phyloP scores from a whole-genome alignment of 2,113 vertebrate genomes.

The Odontophorus gujanensis region DNA sequence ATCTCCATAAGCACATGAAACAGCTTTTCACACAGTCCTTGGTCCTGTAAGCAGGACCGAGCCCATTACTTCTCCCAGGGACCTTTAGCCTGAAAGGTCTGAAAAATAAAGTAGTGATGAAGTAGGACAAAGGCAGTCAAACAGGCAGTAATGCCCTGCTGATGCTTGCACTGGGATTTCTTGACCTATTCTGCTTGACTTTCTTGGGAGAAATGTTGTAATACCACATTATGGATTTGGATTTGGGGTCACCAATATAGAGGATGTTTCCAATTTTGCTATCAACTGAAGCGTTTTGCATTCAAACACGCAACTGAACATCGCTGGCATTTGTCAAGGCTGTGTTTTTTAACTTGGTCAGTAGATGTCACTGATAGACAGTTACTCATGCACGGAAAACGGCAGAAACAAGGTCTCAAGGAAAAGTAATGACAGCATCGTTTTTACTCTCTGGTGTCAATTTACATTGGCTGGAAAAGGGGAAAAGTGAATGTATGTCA shows the following conservation, averaged over 20 bases:
- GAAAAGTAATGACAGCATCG: accelerated
- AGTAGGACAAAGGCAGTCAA: background rate
- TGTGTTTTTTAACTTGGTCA: background rate
- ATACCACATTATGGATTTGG: no score
- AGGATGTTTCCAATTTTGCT: background rate
- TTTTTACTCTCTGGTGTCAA: background rate
- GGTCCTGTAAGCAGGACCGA: background rate
- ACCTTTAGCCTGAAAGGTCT: background rate
- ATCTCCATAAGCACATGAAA: background rate
- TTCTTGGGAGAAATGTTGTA: background rate
- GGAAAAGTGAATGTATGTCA: background rate
- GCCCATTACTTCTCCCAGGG: background rate
- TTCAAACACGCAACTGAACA: background rate
- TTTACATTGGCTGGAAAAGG: background rate
- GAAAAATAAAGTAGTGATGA: background rate
- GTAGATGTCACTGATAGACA: background rate
- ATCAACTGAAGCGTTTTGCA: background rate
- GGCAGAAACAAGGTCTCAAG: background rate
- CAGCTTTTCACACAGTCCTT: background rate
- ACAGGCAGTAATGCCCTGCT: background rate
- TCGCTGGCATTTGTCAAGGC: background rate
- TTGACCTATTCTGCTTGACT: no score
- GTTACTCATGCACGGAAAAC: background rate
- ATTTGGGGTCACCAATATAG: background rate
- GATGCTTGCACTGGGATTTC: background rate